A percentile compares a stretch with the other conserved stretches of the same genome.
Conservation (phyloP, 2,888 invertebrate species). For the Macroteleia sp. region DNA sequence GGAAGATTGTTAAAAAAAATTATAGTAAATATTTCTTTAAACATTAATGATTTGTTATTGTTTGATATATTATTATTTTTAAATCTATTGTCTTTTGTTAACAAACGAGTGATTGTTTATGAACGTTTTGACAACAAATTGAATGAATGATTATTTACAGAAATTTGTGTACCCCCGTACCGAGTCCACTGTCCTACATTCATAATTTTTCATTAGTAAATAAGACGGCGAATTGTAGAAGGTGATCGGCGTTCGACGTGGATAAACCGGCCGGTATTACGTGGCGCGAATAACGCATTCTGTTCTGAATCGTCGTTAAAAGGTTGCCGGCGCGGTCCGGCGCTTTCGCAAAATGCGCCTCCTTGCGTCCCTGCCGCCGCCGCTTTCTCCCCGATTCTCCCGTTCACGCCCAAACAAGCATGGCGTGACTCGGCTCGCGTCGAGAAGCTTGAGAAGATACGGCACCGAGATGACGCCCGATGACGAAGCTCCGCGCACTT, state of each 20-base stretch:
- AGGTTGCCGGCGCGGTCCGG: constrained; percentile 51
- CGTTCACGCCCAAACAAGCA: constrained; percentile 77
- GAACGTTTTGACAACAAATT: too few relatives aligned
- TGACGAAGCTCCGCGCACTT: constrained; percentile 20
- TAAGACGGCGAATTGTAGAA: background rate
- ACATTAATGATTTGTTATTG: too few relatives aligned
- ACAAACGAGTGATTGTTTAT: too few relatives aligned
- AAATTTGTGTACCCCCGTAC: too few relatives aligned
- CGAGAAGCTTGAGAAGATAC: constrained; percentile 48
- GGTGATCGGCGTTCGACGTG: constrained; percentile 31
- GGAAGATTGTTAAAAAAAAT: too few relatives aligned
- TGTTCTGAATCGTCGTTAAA: constrained; percentile 56
- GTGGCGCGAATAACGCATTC: constrained; percentile 52
- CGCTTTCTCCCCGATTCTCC: constrained; percentile 50
- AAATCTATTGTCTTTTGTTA: too few relatives aligned
- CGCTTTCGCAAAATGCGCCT: constrained; percentile 51
- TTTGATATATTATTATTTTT: too few relatives aligned
- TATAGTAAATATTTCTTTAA: too few relatives aligned
- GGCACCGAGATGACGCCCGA: constrained; percentile 45
- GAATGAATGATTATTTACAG: too few relatives aligned
- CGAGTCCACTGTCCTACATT: background rate
- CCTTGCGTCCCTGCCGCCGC: constrained; percentile 26
- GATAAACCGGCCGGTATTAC: constrained; percentile 54
- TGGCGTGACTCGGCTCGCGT: constrained; percentile 69
- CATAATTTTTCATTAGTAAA: background rate